phyloP scores from a whole-genome alignment of 2,888 invertebrate genomes.

The Boloria selene region DNA sequence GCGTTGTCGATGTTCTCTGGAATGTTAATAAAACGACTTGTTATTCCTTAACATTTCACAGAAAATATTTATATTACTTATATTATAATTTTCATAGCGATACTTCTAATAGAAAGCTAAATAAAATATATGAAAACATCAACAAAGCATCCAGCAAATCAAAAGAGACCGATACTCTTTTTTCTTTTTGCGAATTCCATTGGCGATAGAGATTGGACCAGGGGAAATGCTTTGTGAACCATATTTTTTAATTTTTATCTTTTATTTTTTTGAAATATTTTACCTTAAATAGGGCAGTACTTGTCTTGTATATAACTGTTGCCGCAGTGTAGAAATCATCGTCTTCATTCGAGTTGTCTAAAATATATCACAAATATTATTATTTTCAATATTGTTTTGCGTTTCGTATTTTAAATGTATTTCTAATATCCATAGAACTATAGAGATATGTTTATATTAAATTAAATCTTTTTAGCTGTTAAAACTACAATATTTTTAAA shows the following conservation, averaged over 20 bases:
- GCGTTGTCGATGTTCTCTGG: slow-evolving; percentile 60
- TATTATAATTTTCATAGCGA: no score
- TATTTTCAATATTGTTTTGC: neutral
- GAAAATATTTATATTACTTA: no score
- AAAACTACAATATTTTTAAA: no score
- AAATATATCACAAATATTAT: neutral
- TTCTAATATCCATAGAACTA: no score
- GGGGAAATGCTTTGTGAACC: neutral
- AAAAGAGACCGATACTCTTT: no score
- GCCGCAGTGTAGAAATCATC: slow-evolving; percentile 51
- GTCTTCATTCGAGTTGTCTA: slow-evolving; percentile 48
- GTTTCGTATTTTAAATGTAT: neutral
- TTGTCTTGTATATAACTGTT: slow-evolving; percentile 61
- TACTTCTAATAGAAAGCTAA: no score
- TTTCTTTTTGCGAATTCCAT: no score
- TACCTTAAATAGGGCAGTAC: slow-evolving; percentile 60
- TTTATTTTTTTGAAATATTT: neutral
- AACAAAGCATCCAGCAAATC: no score
- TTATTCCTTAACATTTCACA: no score
- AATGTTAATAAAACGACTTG: slow-evolving; percentile 22
- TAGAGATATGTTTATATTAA: no score
- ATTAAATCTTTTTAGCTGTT: neutral
- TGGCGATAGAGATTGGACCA: no score
- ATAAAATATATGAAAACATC: no score
- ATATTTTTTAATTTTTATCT: neutral